These are phyloP conservation scores for Acanthornis magna DNA, from an alignment of 2,797 vertebrate genomes.

Conservation along the genomic window DNA sequence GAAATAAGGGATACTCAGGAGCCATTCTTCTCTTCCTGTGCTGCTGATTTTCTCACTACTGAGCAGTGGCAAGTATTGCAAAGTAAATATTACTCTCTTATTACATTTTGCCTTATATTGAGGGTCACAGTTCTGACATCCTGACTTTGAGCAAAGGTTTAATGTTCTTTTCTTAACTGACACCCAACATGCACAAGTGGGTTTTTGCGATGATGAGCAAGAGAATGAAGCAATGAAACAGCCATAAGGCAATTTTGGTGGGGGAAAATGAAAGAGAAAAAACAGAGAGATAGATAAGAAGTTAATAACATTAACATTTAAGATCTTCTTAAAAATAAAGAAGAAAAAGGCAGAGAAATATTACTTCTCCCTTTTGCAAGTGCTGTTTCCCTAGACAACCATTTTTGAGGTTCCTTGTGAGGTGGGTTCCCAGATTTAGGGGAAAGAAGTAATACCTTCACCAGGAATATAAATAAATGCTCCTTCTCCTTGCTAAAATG, in stretches of 20 bases:
- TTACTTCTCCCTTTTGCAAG: not conserved
- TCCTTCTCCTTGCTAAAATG: not conserved
- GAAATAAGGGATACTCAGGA: not conserved
- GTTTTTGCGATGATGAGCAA: not conserved
- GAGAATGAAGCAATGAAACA: not conserved
- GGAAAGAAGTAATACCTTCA: not conserved
- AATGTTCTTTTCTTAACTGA: not conserved
- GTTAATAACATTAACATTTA: not conserved
- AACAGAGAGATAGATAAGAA: not conserved
- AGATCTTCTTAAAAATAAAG: not conserved
- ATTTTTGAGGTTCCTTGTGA: not conserved
- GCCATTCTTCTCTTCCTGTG: not conserved
- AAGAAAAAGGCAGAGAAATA: not conserved
- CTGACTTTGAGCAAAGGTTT: not conserved
- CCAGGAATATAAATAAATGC: not conserved
- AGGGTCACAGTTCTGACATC: not conserved
- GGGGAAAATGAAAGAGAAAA: accelerated
- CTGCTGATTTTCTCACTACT: not conserved
- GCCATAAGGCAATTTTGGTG: not conserved
- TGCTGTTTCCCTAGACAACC: not conserved
- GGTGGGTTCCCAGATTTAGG: not conserved
- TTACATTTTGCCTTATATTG: not conserved
- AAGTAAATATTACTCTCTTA: not conserved
- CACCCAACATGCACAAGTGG: not conserved
- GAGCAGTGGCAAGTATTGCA: not conserved